Evolutionary conservation across 2,888 invertebrate genomes (phyloP).

Genomic region (Willowsia nigromaculata): DNA sequence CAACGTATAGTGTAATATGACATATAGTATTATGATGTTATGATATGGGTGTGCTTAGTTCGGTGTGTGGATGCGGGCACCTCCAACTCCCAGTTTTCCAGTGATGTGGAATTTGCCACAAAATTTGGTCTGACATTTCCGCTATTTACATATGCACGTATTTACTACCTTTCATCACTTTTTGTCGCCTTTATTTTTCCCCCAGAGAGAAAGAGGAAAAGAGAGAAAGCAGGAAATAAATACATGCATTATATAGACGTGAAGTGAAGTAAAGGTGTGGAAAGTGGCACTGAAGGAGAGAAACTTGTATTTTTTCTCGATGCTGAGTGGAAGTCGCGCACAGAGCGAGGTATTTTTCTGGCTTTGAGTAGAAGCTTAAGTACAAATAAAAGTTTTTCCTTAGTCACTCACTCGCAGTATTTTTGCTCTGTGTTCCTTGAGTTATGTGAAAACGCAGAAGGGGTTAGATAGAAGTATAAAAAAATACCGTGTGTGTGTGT

Average conservation of each 20-base stretch:
- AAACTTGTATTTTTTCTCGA: not conserved
- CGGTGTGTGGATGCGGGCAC: slow-evolving; percentile 10
- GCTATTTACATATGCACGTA: slow-evolving; percentile 21
- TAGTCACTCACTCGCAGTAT: not conserved
- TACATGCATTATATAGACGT: not conserved
- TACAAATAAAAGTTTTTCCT: slow-evolving; percentile 34
- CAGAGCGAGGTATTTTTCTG: not conserved
- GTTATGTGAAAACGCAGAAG: slow-evolving; percentile 24
- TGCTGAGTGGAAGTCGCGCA: not conserved
- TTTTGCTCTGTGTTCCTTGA: not conserved
- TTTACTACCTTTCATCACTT: slow-evolving; percentile 36
- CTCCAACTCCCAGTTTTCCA: not conserved
- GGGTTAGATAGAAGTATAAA: not conserved
- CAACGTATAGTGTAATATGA: slow-evolving; percentile 11
- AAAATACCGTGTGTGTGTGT: not conserved
- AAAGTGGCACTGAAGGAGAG: not conserved
- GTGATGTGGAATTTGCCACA: slow-evolving; percentile 27
- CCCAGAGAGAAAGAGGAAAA: not conserved
- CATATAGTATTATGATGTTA: slow-evolving; percentile 15
- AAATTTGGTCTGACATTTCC: slow-evolving; percentile 56
- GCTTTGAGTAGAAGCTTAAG: slow-evolving; percentile 8
- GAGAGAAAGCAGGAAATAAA: not conserved
- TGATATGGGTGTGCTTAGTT: slow-evolving; percentile 1
- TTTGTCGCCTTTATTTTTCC: slow-evolving; percentile 2
- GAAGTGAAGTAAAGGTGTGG: not conserved